Percentiles rank a stretch among this genome's conserved stretches.
phyloP scores from a whole-genome alignment of 2,888 invertebrate genomes.

The Alviniconcha strummeri region DNA sequence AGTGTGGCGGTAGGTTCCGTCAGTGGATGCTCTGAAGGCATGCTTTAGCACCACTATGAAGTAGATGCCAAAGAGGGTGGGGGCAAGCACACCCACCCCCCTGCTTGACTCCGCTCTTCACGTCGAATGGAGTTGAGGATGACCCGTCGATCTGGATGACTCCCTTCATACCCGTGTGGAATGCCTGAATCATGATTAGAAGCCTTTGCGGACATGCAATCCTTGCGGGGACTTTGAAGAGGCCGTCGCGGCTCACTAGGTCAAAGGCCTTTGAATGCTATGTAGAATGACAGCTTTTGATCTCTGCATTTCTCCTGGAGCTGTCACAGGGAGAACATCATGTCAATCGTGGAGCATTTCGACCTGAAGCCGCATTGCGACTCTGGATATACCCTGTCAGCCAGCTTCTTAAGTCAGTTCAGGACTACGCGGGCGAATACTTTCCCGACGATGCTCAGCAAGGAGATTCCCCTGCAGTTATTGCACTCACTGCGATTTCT shows the following conservation, averaged over 20 bases:
- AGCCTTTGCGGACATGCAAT: conserved; percentile 32
- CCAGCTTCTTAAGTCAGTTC: conserved; percentile 30
- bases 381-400: conserved; percentile 41
- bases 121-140: not conserved
- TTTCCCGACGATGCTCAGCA: conserved; percentile 30
- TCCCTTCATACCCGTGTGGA: conserved; percentile 37
- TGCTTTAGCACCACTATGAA: not conserved
- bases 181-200: conserved; percentile 31
- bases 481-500: conserved; percentile 41
- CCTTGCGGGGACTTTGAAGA: conserved; percentile 37
- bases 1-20: not conserved
- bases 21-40: conserved; percentile 6
- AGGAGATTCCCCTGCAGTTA: conserved; percentile 45
- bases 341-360: conserved; percentile 34
- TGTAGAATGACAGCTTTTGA: conserved; percentile 35
- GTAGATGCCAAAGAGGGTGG: not conserved
- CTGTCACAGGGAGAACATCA: conserved; percentile 35
- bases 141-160: conserved; percentile 29
- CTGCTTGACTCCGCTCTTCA: conserved; percentile 14
- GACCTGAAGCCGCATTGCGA: conserved; percentile 43
- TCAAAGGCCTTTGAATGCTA: conserved; percentile 42
- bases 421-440: conserved; percentile 9
- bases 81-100: conserved; percentile 4
- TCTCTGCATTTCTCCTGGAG: conserved; percentile 32
- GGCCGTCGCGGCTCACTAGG: conserved; percentile 29